phyloP scores from a whole-genome alignment of 2,113 vertebrate genomes.

The Nicator chloris region DNA sequence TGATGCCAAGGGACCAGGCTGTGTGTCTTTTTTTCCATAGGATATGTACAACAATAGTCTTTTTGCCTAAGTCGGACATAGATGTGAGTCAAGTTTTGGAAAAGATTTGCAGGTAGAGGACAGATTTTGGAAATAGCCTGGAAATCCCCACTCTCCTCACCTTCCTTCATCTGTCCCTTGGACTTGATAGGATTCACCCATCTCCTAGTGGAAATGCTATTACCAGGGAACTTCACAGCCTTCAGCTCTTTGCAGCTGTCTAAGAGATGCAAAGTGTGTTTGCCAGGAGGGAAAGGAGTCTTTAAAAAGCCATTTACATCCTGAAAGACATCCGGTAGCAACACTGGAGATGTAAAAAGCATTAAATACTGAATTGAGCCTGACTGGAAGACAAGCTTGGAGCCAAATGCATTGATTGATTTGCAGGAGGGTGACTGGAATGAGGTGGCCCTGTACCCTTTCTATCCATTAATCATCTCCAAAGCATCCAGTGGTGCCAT shows the following conservation, averaged over 20 bases:
- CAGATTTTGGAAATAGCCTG: background rate
- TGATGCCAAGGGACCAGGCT: background rate
- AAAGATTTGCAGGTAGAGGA: background rate
- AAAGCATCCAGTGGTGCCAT: background rate
- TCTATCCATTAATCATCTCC: background rate
- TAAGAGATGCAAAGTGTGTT: background rate
- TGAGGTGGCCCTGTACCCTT: background rate
- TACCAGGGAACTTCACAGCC: background rate
- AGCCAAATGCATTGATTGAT: background rate
- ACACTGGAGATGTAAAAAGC: background rate
- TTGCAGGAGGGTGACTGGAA: background rate
- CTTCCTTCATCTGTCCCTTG: background rate
- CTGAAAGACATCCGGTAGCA: background rate
- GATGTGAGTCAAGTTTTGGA: background rate
- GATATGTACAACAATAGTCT: background rate
- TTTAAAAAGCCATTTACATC: conserved; percentile 28
- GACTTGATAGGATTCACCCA: background rate
- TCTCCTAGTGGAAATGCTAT: background rate
- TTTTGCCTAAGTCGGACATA: background rate
- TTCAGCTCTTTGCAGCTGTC: background rate
- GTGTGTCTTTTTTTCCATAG: background rate
- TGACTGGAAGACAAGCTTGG: conserved; percentile 4
- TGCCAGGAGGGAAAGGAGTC: background rate
- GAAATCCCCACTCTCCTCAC: background rate
- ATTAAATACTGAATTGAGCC: background rate